Evolutionary conservation across 2,888 invertebrate genomes (phyloP), one percentile per base, ranked within the genome.

Genomic region (Chaetogeoica ovagalla): DNA sequence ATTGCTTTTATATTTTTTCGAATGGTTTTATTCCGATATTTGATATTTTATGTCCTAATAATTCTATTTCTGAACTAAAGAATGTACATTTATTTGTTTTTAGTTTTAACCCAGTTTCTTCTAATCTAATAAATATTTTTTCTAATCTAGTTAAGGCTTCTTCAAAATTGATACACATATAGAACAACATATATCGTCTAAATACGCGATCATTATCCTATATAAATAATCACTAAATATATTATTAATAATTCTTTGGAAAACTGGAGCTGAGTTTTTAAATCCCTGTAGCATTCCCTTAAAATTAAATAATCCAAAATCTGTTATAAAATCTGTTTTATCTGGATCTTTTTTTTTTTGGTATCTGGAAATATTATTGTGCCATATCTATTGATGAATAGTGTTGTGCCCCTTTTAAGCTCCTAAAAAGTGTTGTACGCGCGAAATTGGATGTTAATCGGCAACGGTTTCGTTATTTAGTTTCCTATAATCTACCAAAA

Each of bases 31-130:
- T n/a, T n/a, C n/a, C n/a, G n/a, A n/a, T n/a, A n/a, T n/a, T n/a
- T n/a, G n/a, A n/a, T n/a, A n/a, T n/a, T n/a, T n/a, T n/a, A n/a
- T n/a, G n/a, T n/a, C n/a, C n/a, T n/a, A n/a, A n/a, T n/a, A n/a
- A n/a, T n/a, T n/a, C n/a, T n/a, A n/a, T n/a, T n/a, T n/a, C n/a
- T n/a, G n/a, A n/a, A n/a, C n/a, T 48, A 4, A 82, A 52, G 37
- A 68, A 82, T 3, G 5, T 55, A 11, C 73, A 79, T 63, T 79
- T 79, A 55, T 62, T 72, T 30, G 66, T 72, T 65, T 81, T 81
- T 57, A 72, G 57, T 57, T 81, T 72, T n/a, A 81, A 30, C 0
- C 57, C 63, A 1, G 65, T 19, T 43, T 72, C 37, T 3, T 59
- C 59, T 37, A 72, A 19, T 72, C 59, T 71, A 39, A 48, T 15